These are phyloP conservation scores for Capitulum mitella DNA, from an alignment of 2,888 invertebrate genomes.

Conservation along the genomic window DNA sequence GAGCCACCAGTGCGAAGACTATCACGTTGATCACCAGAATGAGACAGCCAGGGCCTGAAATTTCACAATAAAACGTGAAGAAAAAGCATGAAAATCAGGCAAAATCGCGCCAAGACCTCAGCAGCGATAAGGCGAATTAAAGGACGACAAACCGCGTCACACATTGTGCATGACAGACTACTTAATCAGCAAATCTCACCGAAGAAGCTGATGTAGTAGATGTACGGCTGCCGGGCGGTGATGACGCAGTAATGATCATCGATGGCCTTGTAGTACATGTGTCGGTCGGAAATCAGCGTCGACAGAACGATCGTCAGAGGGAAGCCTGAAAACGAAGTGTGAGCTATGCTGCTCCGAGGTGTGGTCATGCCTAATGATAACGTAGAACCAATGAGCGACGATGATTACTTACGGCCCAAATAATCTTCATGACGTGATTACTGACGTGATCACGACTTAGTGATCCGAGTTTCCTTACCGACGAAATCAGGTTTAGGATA, in stretches of 20 bases:
- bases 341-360: too few species aligned
- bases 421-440: too few species aligned
- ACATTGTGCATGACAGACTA: not conserved
- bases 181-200: not conserved
- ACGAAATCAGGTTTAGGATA: too few species aligned
- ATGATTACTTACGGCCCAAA: too few species aligned
- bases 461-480: too few species aligned
- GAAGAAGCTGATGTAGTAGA: conserved; percentile 21
- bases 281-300: not conserved
- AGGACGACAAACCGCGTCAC: too few species aligned
- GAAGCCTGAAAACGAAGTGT: too few species aligned
- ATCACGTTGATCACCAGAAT: conserved; percentile 44
- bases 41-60: conserved; percentile 42
- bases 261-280: not conserved
- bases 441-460: too few species aligned
- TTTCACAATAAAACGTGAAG: not conserved
- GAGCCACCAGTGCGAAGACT: conserved; percentile 44
- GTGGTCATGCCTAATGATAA: too few species aligned
- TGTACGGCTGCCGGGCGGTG: not conserved
- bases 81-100: not conserved
- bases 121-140: too few species aligned
- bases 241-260: conserved; percentile 1
- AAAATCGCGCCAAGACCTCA: too few species aligned
- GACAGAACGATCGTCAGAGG: not conserved
- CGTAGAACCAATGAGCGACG: too few species aligned